Conservation (phyloP, 2,888 invertebrate genomes). For the Dynastes maya region DNA sequence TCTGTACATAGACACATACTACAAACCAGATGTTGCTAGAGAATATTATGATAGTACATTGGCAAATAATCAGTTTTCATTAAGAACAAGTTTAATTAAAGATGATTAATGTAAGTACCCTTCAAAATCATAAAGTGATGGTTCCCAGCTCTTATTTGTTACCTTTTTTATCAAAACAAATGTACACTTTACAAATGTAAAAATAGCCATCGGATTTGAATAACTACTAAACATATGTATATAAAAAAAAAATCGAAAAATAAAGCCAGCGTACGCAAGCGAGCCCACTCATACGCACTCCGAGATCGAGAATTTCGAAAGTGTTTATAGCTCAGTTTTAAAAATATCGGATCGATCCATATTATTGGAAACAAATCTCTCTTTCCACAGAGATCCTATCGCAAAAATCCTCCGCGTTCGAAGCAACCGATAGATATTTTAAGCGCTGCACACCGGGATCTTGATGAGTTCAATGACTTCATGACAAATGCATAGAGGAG, state of each 20-base stretch:
- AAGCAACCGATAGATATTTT: slow-evolving; percentile 47
- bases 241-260: background rate
- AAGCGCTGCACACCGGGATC: slow-evolving; percentile 48
- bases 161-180: too few relatives aligned
- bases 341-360: slow-evolving; percentile 47
- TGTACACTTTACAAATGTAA: too few relatives aligned
- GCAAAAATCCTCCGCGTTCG: slow-evolving; percentile 47
- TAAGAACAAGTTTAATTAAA: too few relatives aligned
- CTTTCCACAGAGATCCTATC: slow-evolving; percentile 38
- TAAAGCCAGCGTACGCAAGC: background rate
- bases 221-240: too few relatives aligned
- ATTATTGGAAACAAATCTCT: slow-evolving; percentile 50
- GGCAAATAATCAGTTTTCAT: too few relatives aligned
- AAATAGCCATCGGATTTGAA: too few relatives aligned
- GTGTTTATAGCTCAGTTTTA: slow-evolving; percentile 43
- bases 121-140: too few relatives aligned
- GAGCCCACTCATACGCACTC: background rate
- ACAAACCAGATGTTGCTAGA: too few relatives aligned
- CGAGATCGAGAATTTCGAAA: slow-evolving; percentile 27
- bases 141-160: too few relatives aligned
- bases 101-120: too few relatives aligned
- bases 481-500: slow-evolving; percentile 52
- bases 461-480: slow-evolving; percentile 56
- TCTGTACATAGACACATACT: too few relatives aligned
- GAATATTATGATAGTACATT: too few relatives aligned